Percentiles rank a stretch among this genome's conserved stretches.
Conservation (phyloP, 1,140 invertebrate species). For the Pogonus chalceus region DNA sequence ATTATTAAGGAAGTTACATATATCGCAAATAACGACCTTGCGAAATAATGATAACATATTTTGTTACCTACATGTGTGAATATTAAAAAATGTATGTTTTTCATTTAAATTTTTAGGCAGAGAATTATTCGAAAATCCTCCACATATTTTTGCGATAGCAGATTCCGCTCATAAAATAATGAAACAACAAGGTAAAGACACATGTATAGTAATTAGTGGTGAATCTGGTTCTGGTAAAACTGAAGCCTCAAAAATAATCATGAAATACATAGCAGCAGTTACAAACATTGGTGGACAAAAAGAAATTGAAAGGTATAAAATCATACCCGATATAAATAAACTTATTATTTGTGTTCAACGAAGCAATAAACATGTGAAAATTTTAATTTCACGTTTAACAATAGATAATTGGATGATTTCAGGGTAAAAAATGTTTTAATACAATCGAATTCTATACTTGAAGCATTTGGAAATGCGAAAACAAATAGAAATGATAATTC, state of each 20-base stretch:
- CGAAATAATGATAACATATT: too few relatives aligned
- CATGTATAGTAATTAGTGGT: slow-evolving; percentile 92
- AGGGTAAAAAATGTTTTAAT: slow-evolving; percentile 95
- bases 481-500: slow-evolving; percentile 97
- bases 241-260: slow-evolving; percentile 97
- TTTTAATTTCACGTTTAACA: slow-evolving; percentile 4
- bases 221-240: slow-evolving; percentile 96
- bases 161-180: slow-evolving; percentile 88
- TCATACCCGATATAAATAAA: too few relatives aligned
- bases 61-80: not conserved
- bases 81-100: not conserved
- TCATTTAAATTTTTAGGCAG: slow-evolving; percentile 45
- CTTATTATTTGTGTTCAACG: not conserved
- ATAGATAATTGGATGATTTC: slow-evolving; percentile 28
- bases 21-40: too few relatives aligned
- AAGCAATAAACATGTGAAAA: not conserved
- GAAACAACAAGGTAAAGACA: slow-evolving; percentile 79
- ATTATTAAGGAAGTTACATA: too few relatives aligned
- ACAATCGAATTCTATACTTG: slow-evolving; percentile 90
- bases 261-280: slow-evolving; percentile 97
- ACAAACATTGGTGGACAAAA: slow-evolving; percentile 84
- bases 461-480: slow-evolving; percentile 96
- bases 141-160: slow-evolving; percentile 91
- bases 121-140: slow-evolving; percentile 87
- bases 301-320: slow-evolving; percentile 80